Base-by-base conservation (phyloP, 1,140 invertebrate species). In the Achatina immaculata region DNA sequence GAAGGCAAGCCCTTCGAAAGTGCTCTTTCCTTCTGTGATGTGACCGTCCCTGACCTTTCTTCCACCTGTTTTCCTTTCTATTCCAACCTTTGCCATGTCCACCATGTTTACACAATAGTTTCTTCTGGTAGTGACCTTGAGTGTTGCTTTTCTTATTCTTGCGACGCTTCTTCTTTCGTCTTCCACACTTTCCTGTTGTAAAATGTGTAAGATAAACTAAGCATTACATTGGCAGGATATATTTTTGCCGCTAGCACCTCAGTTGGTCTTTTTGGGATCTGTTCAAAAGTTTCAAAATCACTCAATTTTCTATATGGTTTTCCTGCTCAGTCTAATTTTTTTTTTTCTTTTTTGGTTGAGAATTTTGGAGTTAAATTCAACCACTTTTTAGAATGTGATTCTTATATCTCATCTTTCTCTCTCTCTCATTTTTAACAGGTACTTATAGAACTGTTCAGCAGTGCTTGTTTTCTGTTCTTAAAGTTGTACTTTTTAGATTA, bases 121-220 rank as follows among this genome's bases (percentile, higher is more conserved):
- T 66, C 34, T 36, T 66, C 34, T 36, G n/a, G 11, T 24, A 7
- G 11, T 24, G n/a, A 7, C 62, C 34, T 66, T 24, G n/a, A n/a
- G n/a, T n/a, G n/a, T n/a, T n/a, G n/a, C n/a, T 28, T 36, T 9
- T 66, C n/a, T 66, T 9, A 9, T 72, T 72, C n/a, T 72, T 72
- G 14, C 36, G 11, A 11, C 40, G 31, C 14, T 34, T 34, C 38
- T 42, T 72, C 69, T 38, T 72, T 42, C 69, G 31, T 14, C 69
- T 38, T 36, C 69, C 36, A 19, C 69, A 38, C 14, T 24, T 72
- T 72, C 69, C 40, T 72, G 40, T 21, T 72, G 24, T 38, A 9
- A n/a, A 42, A n/a, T 6, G 31, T 72, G 62, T n/a, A 66, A 28
- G n/a, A 66, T 11, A 66, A 66, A 66, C 34, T 28, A 66, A 66